A percentile compares a stretch with the other conserved stretches of the same genome.
These are phyloP conservation scores for Orthosia gracilis DNA, from an alignment of 2,888 invertebrate species.

Conservation along the genomic window DNA sequence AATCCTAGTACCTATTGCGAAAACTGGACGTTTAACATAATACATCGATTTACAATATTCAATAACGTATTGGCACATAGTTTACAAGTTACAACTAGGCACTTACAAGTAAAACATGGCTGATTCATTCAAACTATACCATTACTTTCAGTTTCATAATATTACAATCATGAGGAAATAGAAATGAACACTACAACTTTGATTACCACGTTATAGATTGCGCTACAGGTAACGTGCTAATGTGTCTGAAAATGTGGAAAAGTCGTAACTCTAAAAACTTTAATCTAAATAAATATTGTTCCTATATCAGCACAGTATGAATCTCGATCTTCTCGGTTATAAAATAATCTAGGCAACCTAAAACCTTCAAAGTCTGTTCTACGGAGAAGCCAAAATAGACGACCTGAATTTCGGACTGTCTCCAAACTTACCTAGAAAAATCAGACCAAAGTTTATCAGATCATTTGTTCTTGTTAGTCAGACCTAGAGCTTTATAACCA, in stretches of 20 bases:
- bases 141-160: background rate
- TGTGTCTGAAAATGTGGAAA: too few species aligned
- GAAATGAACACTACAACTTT: background rate
- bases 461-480: conserved; percentile 13
- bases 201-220: too few species aligned
- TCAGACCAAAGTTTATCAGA: conserved; percentile 5
- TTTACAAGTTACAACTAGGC: conserved; percentile 27
- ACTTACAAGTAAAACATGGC: conserved; percentile 25
- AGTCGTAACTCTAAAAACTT: background rate
- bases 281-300: background rate
- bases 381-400: background rate
- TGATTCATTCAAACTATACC: conserved; percentile 15
- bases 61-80: conserved; percentile 30
- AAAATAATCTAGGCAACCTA: background rate
- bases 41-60: conserved; percentile 29
- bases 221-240: too few species aligned
- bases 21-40: conserved; percentile 30
- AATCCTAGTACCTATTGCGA: conserved; percentile 7
- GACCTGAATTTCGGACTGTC: background rate
- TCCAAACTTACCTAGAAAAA: background rate
- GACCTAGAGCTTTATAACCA: background rate
- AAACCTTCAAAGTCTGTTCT: background rate
- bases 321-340: background rate
- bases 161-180: background rate
- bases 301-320: background rate